Evolutionary conservation across 2,888 invertebrate genomes (phyloP).

Genomic region (Orthosia incerta): DNA sequence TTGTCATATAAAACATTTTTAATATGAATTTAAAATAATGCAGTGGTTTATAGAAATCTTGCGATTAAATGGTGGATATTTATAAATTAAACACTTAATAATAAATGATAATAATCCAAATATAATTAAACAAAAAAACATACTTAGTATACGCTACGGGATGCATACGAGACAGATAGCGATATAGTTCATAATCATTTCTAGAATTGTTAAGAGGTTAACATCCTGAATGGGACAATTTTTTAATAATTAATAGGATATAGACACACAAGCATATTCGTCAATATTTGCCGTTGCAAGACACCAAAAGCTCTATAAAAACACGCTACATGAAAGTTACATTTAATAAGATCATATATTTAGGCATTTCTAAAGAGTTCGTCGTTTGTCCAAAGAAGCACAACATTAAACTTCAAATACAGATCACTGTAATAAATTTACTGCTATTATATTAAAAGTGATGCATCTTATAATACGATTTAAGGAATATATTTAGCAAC

Average conservation of each 20-base stretch:
- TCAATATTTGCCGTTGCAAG: conserved; percentile 43
- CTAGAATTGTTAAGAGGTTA: conserved; percentile 46
- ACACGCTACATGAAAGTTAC: conserved; percentile 60
- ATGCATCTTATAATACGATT: conserved; percentile 54
- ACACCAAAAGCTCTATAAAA: conserved; percentile 67
- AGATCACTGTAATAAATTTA: conserved; percentile 56
- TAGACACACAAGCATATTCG: conserved; percentile 57
- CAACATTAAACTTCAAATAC: conserved; percentile 44
- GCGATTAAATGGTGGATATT: conserved; percentile 75
- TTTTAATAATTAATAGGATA: conserved; percentile 56
- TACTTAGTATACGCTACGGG: conserved; percentile 66
- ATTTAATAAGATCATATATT: conserved; percentile 51
- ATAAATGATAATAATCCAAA: conserved; percentile 73
- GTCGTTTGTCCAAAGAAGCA: conserved; percentile 54
- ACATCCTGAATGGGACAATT: conserved; percentile 42
- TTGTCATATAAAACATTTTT: conserved; percentile 77
- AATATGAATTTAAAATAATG: conserved; percentile 63
- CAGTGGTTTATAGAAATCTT: conserved; percentile 69
- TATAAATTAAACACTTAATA: conserved; percentile 79
- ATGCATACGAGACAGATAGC: conserved; percentile 46
- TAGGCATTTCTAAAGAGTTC: conserved; percentile 59
- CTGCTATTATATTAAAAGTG: conserved; percentile 45
- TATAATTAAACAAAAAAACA: conserved; percentile 66
- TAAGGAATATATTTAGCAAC: conserved; percentile 49
- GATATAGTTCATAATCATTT: conserved; percentile 30